A percentile compares a stretch with the other conserved stretches of the same genome.
These are phyloP conservation scores for Thelaira solivaga DNA, from an alignment of 2,888 invertebrate species.

Conservation along the genomic window DNA sequence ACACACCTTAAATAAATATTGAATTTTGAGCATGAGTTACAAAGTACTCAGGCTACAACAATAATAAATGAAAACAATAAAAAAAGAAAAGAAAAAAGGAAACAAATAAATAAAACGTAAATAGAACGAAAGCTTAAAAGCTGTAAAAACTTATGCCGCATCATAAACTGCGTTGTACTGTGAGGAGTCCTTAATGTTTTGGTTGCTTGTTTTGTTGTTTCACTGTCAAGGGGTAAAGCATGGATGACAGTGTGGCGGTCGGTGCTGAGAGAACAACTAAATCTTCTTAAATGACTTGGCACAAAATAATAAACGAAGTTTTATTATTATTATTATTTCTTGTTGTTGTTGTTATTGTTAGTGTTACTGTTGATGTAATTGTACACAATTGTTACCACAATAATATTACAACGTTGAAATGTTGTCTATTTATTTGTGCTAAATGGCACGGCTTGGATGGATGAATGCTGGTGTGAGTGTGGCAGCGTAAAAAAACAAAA, in stretches of 20 bases:
- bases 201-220: too few relatives aligned
- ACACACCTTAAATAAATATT: conserved; percentile 58
- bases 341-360: not conserved
- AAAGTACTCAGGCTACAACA: conserved; percentile 7
- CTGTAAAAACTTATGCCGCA: conserved; percentile 35
- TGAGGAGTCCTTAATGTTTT: not conserved
- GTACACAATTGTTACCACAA: conserved; percentile 53
- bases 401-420: conserved; percentile 38
- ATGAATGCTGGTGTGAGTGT: not conserved
- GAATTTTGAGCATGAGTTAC: conserved; percentile 19
- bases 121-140: conserved; percentile 44
- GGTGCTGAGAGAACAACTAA: conserved; percentile 48
- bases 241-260: not conserved
- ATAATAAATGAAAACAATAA: too few relatives aligned
- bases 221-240: not conserved
- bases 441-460: not conserved
- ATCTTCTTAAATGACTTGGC: conserved; percentile 58
- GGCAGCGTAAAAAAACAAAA: too few relatives aligned
- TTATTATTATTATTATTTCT: not conserved
- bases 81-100: not conserved
- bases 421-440: conserved; percentile 20
- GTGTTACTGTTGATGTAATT: conserved; percentile 34
- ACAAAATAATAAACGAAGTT: conserved; percentile 45
- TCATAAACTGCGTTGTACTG: not conserved
- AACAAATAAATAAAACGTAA: not conserved